Conservation (phyloP, 2,113 vertebrate genomes). For the Rhinichthys klamathensis region DNA sequence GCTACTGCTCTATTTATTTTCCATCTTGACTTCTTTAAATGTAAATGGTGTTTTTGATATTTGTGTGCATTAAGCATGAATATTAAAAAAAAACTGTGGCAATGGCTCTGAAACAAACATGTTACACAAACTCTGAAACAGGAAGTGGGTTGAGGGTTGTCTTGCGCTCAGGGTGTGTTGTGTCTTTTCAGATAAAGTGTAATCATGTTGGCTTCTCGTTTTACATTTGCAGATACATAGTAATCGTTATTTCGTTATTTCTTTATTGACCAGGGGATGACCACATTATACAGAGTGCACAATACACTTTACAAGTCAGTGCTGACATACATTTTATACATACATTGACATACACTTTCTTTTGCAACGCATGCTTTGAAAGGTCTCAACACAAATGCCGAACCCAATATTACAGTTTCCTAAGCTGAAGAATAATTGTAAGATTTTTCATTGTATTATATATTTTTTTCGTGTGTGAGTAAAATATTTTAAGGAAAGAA, state of each 20-base stretch:
- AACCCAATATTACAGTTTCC: background rate
- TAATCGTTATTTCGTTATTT: background rate
- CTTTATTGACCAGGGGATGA: background rate
- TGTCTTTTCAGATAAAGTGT: conserved; percentile 25
- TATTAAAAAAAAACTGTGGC: background rate
- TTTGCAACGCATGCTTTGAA: background rate
- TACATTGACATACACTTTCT: too few species aligned
- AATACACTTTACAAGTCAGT: background rate
- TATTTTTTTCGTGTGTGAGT: background rate
- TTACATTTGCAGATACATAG: background rate
- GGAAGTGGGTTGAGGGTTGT: conserved; percentile 44
- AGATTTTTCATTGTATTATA: background rate
- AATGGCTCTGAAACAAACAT: background rate
- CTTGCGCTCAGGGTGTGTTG: conserved; percentile 12
- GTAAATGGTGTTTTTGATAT: background rate
- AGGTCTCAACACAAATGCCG: background rate
- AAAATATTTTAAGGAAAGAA: too few species aligned
- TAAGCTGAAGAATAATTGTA: background rate
- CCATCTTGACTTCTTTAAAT: background rate
- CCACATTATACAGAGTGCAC: background rate
- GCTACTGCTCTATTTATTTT: background rate
- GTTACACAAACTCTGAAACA: conserved; percentile 8
- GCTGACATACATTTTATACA: background rate
- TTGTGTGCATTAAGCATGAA: background rate
- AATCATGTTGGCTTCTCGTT: conserved; percentile 19